A percentile compares a stretch with the other conserved stretches of the same genome.
These are phyloP conservation scores for Gyrodactylus salaris DNA, from an alignment of 1,140 invertebrate species.

Conservation along the genomic window DNA sequence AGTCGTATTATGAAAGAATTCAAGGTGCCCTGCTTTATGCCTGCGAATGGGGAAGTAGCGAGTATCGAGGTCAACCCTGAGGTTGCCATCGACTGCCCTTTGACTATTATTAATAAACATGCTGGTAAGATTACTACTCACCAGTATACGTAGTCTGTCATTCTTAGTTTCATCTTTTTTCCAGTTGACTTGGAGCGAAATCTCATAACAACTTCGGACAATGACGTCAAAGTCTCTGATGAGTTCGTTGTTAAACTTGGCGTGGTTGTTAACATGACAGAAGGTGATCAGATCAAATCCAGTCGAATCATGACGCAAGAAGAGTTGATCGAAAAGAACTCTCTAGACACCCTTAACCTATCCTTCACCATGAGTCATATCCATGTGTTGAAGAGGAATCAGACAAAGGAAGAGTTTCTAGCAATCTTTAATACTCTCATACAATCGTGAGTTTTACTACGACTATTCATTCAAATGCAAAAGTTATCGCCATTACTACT, in stretches of 20 bases:
- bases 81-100: not conserved
- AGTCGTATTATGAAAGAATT: slow-evolving; percentile 49
- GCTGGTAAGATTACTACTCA: not conserved
- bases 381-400: no score
- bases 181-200: not conserved
- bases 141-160: not conserved
- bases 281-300: not conserved
- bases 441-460: no score
- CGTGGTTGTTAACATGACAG: not conserved
- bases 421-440: no score
- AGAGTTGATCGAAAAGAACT: not conserved
- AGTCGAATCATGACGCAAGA: not conserved
- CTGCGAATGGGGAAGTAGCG: slow-evolving; percentile 74
- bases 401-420: no score
- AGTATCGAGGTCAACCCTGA: slow-evolving; percentile 31
- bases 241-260: not conserved
- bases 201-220: not conserved
- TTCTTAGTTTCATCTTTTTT: not conserved
- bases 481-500: no score
- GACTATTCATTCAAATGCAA: no score
- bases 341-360: not conserved
- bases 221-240: not conserved
- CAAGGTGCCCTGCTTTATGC: slow-evolving; percentile 40
- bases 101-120: not conserved
- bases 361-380: not conserved